A percentile compares a stretch with the other conserved stretches of the same genome.
These are phyloP conservation scores for Bambusicola thoracicus DNA, from an alignment of 2,113 vertebrate genomes.

Conservation along the genomic window DNA sequence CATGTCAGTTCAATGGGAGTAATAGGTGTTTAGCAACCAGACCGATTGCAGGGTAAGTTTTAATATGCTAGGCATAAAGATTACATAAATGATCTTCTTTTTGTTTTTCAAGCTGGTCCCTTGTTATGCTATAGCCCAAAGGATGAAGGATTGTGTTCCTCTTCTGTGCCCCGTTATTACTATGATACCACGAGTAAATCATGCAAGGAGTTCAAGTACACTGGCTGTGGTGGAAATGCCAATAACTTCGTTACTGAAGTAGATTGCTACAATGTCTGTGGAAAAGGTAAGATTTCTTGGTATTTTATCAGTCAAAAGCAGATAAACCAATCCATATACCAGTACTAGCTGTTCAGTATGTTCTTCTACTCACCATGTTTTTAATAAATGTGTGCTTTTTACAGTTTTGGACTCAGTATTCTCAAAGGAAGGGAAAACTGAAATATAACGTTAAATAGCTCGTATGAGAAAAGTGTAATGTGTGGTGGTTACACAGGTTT, in stretches of 20 bases:
- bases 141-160: constrained; percentile 87
- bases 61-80: background rate
- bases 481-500: background rate
- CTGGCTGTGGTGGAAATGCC: constrained; percentile 90
- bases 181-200: constrained; percentile 81
- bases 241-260: constrained; percentile 88
- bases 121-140: constrained; percentile 84
- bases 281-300: constrained; percentile 74
- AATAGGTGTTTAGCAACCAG: background rate
- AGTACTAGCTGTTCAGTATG: background rate
- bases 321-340: background rate
- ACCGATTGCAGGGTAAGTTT: background rate
- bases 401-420: background rate
- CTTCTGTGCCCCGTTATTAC: constrained; percentile 88
- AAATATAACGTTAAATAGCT: background rate
- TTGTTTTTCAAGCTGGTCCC: constrained; percentile 73
- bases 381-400: background rate
- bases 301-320: background rate
- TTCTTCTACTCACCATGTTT: background rate
- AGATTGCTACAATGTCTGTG: constrained; percentile 83
- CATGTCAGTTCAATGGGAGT: background rate
- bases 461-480: background rate
- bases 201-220: constrained; percentile 88
- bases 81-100: background rate
- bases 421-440: background rate